A percentile compares a stretch with the other conserved stretches of the same genome.
Conservation (phyloP, 2,113 vertebrate genomes). For the Myodes glareolus region DNA sequence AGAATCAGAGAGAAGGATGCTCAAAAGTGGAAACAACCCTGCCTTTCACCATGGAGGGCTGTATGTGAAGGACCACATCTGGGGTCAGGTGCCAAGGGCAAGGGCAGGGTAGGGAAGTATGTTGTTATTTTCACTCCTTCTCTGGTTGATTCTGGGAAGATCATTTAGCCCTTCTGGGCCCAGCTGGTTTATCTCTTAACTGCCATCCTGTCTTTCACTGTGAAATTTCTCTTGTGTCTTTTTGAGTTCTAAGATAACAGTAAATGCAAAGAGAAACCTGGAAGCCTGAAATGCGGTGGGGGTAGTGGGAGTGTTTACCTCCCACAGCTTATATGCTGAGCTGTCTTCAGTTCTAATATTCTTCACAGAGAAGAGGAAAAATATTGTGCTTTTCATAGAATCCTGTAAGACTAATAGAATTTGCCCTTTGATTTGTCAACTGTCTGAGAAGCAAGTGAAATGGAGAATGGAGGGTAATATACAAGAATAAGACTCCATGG, state of each 20-base stretch:
- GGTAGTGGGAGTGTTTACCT: slow-evolving; percentile 74
- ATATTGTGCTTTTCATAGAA: slow-evolving; percentile 75
- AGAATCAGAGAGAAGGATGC: slow-evolving; percentile 27
- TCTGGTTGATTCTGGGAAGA: slow-evolving; percentile 3
- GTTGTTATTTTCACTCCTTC: neutral
- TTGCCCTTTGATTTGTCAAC: slow-evolving; percentile 57
- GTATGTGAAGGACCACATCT: neutral
- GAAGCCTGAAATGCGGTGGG: slow-evolving; percentile 60
- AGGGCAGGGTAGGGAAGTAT: neutral
- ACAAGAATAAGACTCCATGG: neutral
- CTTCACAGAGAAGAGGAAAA: slow-evolving; percentile 76
- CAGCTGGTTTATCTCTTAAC: neutral
- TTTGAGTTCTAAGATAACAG: slow-evolving; percentile 51
- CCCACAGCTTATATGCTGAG: slow-evolving; percentile 77
- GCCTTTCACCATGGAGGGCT: neutral
- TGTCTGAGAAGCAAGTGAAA: slow-evolving; percentile 31
- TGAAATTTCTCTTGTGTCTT: slow-evolving; percentile 8
- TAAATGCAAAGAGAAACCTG: slow-evolving; percentile 67
- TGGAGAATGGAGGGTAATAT: neutral
- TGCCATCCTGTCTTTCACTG: neutral
- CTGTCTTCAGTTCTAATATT: slow-evolving; percentile 79
- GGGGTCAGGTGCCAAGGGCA: neutral
- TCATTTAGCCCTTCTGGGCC: neutral
- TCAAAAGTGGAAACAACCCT: neutral
- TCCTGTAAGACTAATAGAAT: slow-evolving; percentile 63